Evolutionary conservation across 2,888 invertebrate species (phyloP), one percentile per base, ranked within the genome.

Genomic region (Epirrita christyi): DNA sequence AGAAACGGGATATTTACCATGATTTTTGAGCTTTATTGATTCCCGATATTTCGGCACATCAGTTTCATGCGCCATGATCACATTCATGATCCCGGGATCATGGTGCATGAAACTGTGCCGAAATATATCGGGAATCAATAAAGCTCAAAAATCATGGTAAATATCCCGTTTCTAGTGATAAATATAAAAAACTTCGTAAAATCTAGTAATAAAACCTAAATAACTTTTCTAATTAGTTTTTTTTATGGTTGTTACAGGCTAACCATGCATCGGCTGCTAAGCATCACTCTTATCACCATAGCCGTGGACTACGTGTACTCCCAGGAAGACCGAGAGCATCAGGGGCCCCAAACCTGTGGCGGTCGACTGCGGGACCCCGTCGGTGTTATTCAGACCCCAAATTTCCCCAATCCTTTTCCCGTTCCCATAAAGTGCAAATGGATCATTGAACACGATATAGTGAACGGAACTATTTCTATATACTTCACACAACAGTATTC

Each of bases 401-500:
- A 95, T 78, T 98, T 98, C 78, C 98, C 98, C 0, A 92, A 93
- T 58, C 93, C 95, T 21, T 98, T 97, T 83, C 92, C 94, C 6
- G 95, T 96, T 40, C 98, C 98, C 11, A 95, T 97, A 61, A 94
- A 94, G 68, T 98, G 98, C 82, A 94, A 95, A 70, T 98, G 98
- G 98, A 93, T 98, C 57, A 96, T 98, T 77, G 86, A 89, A 59
- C 96, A 97, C 76, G 95, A 96, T n/a, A 95, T 96, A 63, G 92
- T 92, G 56, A 95, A 95, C 71, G 94, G 95, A 8, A 95, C 96
- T 48, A 97, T 98, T 75, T 94, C 96, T 66, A 93, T 98, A 65
- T 98, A 98, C 80, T 94, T 98, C 70, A 97, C 97, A 1, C 98
- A 98, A 78, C 94, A 97, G 71, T 98, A 96, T 89, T 96, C 97